Percentiles rank a stretch among this genome's conserved stretches.
These are phyloP conservation scores for Aspidiotus rigidus DNA, from an alignment of 2,888 invertebrate genomes.

Conservation along the genomic window DNA sequence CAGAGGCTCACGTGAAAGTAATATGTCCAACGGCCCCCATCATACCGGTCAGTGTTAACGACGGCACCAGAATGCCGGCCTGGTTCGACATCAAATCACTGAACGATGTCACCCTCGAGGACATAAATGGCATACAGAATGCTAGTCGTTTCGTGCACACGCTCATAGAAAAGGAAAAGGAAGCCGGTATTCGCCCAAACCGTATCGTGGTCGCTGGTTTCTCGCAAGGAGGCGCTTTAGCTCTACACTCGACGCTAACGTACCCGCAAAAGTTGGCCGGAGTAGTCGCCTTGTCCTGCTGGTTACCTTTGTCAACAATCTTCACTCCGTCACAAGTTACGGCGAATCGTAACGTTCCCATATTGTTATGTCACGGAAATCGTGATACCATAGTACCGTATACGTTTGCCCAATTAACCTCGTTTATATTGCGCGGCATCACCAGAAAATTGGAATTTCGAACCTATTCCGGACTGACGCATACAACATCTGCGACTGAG, in stretches of 20 bases:
- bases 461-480: constrained; percentile 74
- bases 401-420: constrained; percentile 87
- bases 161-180: constrained; percentile 52
- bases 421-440: constrained; percentile 73
- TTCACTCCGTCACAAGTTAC: constrained; percentile 57
- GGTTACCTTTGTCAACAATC: constrained; percentile 82
- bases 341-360: constrained; percentile 45
- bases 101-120: constrained; percentile 76
- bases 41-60: constrained; percentile 84
- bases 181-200: constrained; percentile 45
- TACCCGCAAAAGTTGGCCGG: constrained; percentile 75
- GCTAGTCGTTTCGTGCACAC: constrained; percentile 67
- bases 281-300: constrained; percentile 80
- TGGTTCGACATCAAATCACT: constrained; percentile 85
- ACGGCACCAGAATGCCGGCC: constrained; percentile 86
- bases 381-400: constrained; percentile 89
- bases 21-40: constrained; percentile 87
- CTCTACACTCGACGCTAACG: constrained; percentile 85
- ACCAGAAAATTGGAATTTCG: constrained; percentile 73
- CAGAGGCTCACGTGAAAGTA: constrained; percentile 77
- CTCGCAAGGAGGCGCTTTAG: constrained; percentile 93
- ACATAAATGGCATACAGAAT: constrained; percentile 74
- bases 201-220: constrained; percentile 88
- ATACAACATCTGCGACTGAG: constrained; percentile 44
- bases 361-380: constrained; percentile 93